Evolutionary conservation across 1,140 invertebrate species (phyloP).

Genomic region (Pseudomyrmex flavicornis): DNA sequence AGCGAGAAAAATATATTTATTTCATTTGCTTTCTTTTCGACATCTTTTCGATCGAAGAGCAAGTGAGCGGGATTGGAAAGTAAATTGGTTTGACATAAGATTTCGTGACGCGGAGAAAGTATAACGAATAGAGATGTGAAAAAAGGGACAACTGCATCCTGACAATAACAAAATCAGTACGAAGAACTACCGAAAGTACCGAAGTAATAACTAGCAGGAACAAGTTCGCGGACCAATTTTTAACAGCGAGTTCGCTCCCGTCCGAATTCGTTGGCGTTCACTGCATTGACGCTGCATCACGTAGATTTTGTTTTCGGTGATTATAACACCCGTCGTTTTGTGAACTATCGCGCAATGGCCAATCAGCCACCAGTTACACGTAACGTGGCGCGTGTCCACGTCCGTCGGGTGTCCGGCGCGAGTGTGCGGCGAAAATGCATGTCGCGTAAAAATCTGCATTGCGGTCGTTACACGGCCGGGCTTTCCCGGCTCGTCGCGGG

Average conservation of each 20-base stretch:
- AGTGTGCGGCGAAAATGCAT: conserved; percentile 12
- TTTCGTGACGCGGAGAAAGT: background rate
- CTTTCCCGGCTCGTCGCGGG: conserved; percentile 6
- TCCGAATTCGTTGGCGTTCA: conserved; percentile 7
- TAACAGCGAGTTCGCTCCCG: background rate
- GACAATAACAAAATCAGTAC: background rate
- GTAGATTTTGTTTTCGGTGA: conserved; percentile 14
- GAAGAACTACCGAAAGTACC: conserved; percentile 13
- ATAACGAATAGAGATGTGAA: background rate
- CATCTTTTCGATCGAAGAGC: background rate
- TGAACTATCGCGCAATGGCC: conserved; percentile 36
- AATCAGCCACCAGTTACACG: conserved; percentile 47
- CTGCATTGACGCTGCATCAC: background rate
- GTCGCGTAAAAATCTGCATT: conserved; percentile 61
- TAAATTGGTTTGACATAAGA: conserved; percentile 2
- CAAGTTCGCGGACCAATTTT: conserved; percentile 17
- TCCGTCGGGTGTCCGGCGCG: background rate
- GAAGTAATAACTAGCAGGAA: background rate
- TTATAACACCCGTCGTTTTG: conserved; percentile 41
- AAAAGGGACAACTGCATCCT: background rate
- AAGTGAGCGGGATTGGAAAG: background rate
- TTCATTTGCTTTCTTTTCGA: too few species aligned
- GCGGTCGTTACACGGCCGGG: conserved; percentile 42
- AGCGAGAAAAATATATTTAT: too few species aligned
- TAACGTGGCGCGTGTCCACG: conserved; percentile 47